Conservation (phyloP, 2,797 vertebrate genomes). For the Manis crassicaudata region DNA sequence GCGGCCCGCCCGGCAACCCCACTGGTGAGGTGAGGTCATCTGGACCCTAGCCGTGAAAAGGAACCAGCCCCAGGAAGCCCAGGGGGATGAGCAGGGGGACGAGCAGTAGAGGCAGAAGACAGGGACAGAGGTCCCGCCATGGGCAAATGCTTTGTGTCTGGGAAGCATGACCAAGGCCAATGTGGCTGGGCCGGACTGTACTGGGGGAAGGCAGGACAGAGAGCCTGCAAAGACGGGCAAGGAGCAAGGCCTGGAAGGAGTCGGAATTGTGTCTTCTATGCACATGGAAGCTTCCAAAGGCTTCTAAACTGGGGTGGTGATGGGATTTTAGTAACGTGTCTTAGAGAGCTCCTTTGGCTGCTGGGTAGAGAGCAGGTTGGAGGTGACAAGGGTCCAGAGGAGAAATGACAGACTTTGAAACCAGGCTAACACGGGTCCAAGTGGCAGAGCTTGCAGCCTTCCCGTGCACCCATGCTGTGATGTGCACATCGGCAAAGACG, state of each 20-base stretch:
- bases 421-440: not conserved
- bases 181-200: not conserved
- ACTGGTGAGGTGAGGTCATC: rapidly evolving
- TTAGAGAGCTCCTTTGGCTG: not conserved
- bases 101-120: not conserved
- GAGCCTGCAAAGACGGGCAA: not conserved
- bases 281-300: not conserved
- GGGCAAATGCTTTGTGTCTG: not conserved
- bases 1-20: not conserved
- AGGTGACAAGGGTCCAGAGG: not conserved
- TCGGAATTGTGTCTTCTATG: not conserved
- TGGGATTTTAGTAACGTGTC: not conserved
- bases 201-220: not conserved
- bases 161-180: not conserved
- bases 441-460: not conserved
- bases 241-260: not conserved
- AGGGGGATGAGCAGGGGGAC: rapidly evolving
- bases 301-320: not conserved
- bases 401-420: not conserved
- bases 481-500: not conserved
- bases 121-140: not conserved
- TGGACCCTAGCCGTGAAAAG: not conserved
- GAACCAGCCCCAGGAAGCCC: rapidly evolving
- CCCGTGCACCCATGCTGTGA: rapidly evolving
- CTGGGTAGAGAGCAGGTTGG: not conserved